Base-by-base conservation (phyloP, 2,113 vertebrate species). In the Macroglossus sobrinus region DNA sequence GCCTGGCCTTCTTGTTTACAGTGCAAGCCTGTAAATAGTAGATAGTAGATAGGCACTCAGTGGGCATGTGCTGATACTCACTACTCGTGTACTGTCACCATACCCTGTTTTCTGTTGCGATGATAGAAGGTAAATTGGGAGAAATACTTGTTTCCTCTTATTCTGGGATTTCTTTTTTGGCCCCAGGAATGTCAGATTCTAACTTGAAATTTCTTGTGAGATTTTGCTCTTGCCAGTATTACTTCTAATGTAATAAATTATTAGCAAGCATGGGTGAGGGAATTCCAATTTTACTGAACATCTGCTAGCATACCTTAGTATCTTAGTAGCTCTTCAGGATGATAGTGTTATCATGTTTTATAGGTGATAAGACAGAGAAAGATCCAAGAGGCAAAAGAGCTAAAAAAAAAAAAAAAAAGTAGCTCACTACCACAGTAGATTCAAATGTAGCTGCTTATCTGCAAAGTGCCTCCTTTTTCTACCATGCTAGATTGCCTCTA, bases 151-250 rank as follows among this genome's bases (percentile, higher is more conserved):
- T 74, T 61, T 72, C 15, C 28, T 6, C 69, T 89, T 57, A 72
- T 71, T 63, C 63, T 92, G 15, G n/a, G 1, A 66, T 76, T 90
- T 93, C 38, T 79, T 59, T 53, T 71, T 84, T 75, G 35, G 55
- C 35, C 28, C 1, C 3, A 6, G 30, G 26, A 57, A 12, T 88
- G 33, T 59, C 76, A 15, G 21, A 53, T 78, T 86, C 40, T 22
- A 96, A 43, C 21, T 38, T 7, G 22, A 53, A n/a, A 16, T 84
- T 87, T 81, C 22, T n/a, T 50, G 4, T 76, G 53, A 71, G n/a
- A 30, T 76, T 84, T 64, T 64, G 68, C 47, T 40, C 26, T 72
- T 35, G 10, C 16, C 22, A 15, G 35, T 16, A 26, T 14, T 35
- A 9, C 33, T 24, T 79, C 10, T 79, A 19, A 86, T 26, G n/a